Evolutionary conservation across 2,888 invertebrate species (phyloP), one percentile per base, ranked within the genome.

Genomic region (Lagria hirta): DNA sequence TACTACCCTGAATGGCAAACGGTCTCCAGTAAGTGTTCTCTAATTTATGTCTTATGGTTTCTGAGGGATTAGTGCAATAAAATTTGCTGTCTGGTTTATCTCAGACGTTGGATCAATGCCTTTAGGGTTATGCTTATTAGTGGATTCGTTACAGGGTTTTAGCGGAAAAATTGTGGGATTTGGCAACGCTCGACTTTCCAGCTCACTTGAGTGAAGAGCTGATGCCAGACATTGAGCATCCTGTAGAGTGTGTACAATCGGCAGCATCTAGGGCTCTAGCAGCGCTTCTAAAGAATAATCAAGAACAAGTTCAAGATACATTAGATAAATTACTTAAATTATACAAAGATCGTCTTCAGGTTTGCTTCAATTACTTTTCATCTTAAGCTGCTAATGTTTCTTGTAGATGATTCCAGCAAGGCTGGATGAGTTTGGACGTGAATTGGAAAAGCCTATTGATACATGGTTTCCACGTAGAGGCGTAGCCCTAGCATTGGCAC

Each of bases 401-500:
- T 52, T 61, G 4, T 66, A 83, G 77, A 77, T 89, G 78, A 86
- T 90, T 60, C 90, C 92, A 7, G 86, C 92, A 0, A 82, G 83
- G 66, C 73, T 91, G 54, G 97, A 99, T 73, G 85, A 88, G 66
- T 93, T 98, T 73, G 96, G 96, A 7, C 83, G 98, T 51, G 84
- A 88, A 66, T 77, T 92, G 21, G 85, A 85, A 61, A 84, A 84
- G 55, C 84, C 91, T 1, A 78, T 89, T 38, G 98, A 99, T 73
- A 84, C 86, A 59, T 98, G 94, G 93, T 85, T 84, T 50, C 87
- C 89, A 4, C 78, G 99, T 44, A 81, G 88, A 57, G 98, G 98
- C 33, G 86, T 89, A 13, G 97, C 90, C 4, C 76, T 90, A 49
- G 88, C 89, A 4, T 76, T 97, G 47, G 79, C 78, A 0, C 83